A percentile compares a stretch with the other conserved stretches of the same genome.
These are phyloP conservation scores for Nebria salina DNA, from an alignment of 2,888 invertebrate species.

Conservation along the genomic window DNA sequence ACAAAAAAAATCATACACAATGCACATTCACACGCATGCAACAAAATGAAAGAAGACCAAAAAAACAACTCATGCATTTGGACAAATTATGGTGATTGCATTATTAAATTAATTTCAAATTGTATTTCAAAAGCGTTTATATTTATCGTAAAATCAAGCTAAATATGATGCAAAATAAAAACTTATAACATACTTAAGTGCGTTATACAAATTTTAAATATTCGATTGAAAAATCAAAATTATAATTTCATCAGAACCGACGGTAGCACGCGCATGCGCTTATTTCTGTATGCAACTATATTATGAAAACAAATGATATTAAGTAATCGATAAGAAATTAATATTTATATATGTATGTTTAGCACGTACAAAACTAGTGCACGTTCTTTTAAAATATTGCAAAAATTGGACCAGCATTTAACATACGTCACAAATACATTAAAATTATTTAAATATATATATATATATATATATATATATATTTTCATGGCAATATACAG, in stretches of 20 bases:
- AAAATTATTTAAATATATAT: conserved; percentile 3
- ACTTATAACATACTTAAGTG: not conserved
- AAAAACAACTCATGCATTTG: not conserved
- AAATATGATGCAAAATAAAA: not conserved
- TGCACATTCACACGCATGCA: not conserved
- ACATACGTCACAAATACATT: not conserved
- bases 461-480: conserved; percentile 9
- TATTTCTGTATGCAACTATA: not conserved
- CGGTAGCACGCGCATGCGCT: not conserved
- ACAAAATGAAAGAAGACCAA: not conserved
- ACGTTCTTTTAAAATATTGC: not conserved
- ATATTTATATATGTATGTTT: not conserved
- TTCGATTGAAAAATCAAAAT: too few relatives aligned
- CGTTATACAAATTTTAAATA: not conserved
- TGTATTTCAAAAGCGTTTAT: not conserved
- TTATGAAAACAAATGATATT: not conserved
- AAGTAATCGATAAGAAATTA: not conserved
- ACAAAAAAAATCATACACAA: not conserved
- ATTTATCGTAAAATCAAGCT: not conserved
- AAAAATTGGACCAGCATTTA: not conserved
- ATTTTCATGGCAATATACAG: conserved; percentile 29
- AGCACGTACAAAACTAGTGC: not conserved
- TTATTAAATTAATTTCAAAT: not conserved
- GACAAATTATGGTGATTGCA: not conserved
- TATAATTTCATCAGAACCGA: not conserved